These are phyloP conservation scores for Spilosoma lubricipeda DNA, from an alignment of 2,888 invertebrate species.

Conservation along the genomic window DNA sequence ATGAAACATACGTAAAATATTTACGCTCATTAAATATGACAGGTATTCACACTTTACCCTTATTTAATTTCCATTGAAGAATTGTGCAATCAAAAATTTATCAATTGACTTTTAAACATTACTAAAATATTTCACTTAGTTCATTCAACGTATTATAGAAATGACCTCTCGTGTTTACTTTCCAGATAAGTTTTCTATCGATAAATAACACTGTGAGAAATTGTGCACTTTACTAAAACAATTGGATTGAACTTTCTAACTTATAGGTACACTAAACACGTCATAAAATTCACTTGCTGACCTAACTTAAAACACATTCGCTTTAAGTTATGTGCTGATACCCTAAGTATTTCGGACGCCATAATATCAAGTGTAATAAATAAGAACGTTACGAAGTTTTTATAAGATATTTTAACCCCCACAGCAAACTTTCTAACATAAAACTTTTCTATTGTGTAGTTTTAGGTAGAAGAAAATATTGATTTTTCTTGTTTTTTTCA, in stretches of 20 bases:
- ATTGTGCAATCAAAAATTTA: not conserved
- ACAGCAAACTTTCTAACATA: slow-evolving; percentile 43
- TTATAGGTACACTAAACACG: not conserved
- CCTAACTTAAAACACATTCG: slow-evolving; percentile 33
- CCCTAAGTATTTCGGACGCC: slow-evolving; percentile 27
- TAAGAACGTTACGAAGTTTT: slow-evolving; percentile 57
- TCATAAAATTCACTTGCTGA: slow-evolving; percentile 30
- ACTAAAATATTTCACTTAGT: not conserved
- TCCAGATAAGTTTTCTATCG: slow-evolving; percentile 23
- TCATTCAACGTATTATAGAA: not conserved
- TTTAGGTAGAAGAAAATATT: slow-evolving; percentile 45
- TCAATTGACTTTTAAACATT: not conserved
- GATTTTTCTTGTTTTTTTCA: slow-evolving; percentile 38
- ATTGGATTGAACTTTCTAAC: not conserved
- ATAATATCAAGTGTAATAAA: slow-evolving; percentile 57
- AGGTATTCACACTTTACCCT: not conserved
- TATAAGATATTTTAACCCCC: slow-evolving; percentile 53
- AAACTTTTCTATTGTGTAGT: slow-evolving; percentile 51
- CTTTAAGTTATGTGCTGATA: slow-evolving; percentile 12
- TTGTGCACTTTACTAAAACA: not conserved
- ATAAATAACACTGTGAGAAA: slow-evolving; percentile 28
- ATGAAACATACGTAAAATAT: not conserved
- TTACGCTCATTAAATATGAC: not conserved
- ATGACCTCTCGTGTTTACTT: not conserved
- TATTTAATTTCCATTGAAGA: not conserved